These are phyloP conservation scores for Drosophila borealis DNA, from an alignment of 2,888 invertebrate genomes.

Conservation along the genomic window DNA sequence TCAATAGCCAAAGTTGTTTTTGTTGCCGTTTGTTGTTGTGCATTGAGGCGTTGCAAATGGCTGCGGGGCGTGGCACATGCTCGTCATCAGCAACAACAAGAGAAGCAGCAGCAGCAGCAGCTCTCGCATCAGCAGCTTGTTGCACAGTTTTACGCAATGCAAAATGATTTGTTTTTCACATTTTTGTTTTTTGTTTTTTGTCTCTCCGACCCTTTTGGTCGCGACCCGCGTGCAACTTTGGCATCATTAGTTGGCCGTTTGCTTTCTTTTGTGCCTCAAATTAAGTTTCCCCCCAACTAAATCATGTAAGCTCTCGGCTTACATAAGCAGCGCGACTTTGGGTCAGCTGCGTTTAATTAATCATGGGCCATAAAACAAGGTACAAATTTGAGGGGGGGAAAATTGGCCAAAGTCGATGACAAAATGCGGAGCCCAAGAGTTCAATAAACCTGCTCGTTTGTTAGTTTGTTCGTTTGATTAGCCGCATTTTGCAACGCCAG, in stretches of 20 bases:
- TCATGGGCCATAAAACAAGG: constrained; percentile 40
- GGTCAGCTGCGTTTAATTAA: constrained; percentile 74
- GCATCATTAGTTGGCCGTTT: constrained; percentile 70
- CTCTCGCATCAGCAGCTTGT: constrained; percentile 62
- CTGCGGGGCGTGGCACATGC: constrained; percentile 75
- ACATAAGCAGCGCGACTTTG: constrained; percentile 58
- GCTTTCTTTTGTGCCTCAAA: constrained; percentile 72
- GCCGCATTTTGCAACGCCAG: constrained; percentile 63
- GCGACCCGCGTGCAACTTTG: constrained; percentile 49
- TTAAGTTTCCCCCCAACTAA: constrained; percentile 37
- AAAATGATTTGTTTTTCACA: constrained; percentile 41
- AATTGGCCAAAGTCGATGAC: constrained; percentile 54
- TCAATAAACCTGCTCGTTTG: constrained; percentile 60
- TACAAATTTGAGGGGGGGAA: constrained; percentile 7
- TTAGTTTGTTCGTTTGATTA: constrained; percentile 36
- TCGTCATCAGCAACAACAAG: constrained; percentile 60
- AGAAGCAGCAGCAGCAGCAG: constrained; percentile 32
- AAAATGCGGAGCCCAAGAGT: constrained; percentile 49
- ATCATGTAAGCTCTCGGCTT: constrained; percentile 65
- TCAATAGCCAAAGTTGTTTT: constrained; percentile 62
- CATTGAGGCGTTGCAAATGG: constrained; percentile 79
- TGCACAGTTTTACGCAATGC: constrained; percentile 69
- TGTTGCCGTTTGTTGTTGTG: constrained; percentile 59
- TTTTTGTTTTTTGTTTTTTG: background rate
- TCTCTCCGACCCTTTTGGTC: constrained; percentile 13